These are phyloP conservation scores for Caenorhabditis brenneri DNA, from an alignment of 1,140 invertebrate species.

Conservation along the genomic window DNA sequence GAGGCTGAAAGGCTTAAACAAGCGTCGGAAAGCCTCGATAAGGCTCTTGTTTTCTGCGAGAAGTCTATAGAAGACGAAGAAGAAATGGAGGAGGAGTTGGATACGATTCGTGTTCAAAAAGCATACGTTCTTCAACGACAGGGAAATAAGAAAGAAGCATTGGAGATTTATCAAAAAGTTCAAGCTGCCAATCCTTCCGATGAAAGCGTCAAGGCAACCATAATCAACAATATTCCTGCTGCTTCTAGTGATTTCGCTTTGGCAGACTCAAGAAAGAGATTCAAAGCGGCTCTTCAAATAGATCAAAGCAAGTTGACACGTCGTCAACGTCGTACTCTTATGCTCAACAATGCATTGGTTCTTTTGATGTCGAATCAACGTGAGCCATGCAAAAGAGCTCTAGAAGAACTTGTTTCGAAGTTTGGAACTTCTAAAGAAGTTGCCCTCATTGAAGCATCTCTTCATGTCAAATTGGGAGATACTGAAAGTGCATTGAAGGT, in stretches of 20 bases:
- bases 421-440: conserved; percentile 26
- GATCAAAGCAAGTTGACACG: conserved; percentile 45
- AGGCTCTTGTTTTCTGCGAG: conserved; percentile 26
- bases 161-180: conserved; percentile 36
- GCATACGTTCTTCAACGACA: conserved; percentile 47
- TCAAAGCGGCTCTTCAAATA: conserved; percentile 40
- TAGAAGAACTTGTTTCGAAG: conserved; percentile 29
- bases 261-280: conserved; percentile 10
- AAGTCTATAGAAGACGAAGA: conserved; percentile 33
- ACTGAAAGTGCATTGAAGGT: conserved; percentile 29
- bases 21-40: conserved; percentile 12
- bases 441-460: conserved; percentile 43
- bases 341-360: conserved; percentile 42
- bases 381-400: conserved; percentile 35
- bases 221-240: conserved; percentile 33
- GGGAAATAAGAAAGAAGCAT: neutral
- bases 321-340: conserved; percentile 1
- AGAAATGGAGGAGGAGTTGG: conserved; percentile 48
- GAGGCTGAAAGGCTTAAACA: conserved; percentile 1
- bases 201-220: conserved; percentile 3
- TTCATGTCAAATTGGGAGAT: conserved; percentile 44
- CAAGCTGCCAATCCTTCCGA: neutral
- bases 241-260: conserved; percentile 1
- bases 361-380: conserved; percentile 49
- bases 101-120: conserved; percentile 22